Evolutionary conservation across 2,888 invertebrate species (phyloP), one percentile per base, ranked within the genome.

Genomic region (Synanthedon myopaeformis): DNA sequence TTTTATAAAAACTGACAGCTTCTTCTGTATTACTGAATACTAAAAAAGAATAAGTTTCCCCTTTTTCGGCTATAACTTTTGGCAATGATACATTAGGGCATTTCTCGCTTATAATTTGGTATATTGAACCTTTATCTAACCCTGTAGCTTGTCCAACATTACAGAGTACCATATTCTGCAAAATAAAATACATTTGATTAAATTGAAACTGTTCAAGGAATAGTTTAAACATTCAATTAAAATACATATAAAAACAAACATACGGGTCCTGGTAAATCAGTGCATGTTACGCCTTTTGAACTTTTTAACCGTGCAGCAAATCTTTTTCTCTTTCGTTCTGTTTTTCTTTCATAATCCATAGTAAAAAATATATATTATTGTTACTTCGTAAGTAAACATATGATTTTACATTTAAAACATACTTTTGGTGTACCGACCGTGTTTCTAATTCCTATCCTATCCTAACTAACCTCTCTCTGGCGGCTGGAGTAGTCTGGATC

Each of bases 111-210:
- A 93, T 73, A 4, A 96, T 68, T 48, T 86, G 70, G 4, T 91
- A 69, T 10, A 97, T 67, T 51, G 81, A 71, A 66, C 92, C 91
- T 70, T 93, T 91, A 4, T 90, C 87, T 19, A 96, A 82, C 4
- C 95, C 95, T 61, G 94, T 95, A 2, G 93, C 93, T 56, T 96
- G 89, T 1, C 97, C 97, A 28, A 92, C 94, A 82, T 97, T 97
- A 64, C 95, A 94, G n/a, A 97, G 81, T 49, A 92, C 90, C 51
- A 96, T 64, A 69, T 90, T 89, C 95, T 95, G 73, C 58, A 89
- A 89, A 53, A 8, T 23, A 14, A 50, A 28, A 14, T 19, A 53
- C 19, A 35, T 5, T 52, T 53, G 50, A n/a, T 0, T 13, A 45
- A 45, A 45, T 13, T 8, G 13, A 45, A 45, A 19, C 42, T 35